phyloP scores from a whole-genome alignment of 2,797 vertebrate species.

The Anableps anableps region DNA sequence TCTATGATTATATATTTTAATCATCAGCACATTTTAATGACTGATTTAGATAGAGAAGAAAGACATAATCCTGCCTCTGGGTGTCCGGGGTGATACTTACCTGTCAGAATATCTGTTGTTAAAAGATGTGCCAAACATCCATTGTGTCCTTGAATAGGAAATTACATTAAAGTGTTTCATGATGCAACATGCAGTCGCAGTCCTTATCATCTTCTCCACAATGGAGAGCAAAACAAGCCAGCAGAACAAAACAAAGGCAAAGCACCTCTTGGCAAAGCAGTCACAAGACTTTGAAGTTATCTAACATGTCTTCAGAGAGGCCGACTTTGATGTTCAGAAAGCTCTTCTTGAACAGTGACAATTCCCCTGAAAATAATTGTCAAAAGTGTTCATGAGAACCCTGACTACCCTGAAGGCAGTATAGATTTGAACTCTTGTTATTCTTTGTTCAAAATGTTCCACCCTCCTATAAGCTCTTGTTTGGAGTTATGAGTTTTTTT shows the following conservation, averaged over 20 bases:
- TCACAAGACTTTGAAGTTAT: constrained; percentile 79
- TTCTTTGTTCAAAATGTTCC: constrained; percentile 44
- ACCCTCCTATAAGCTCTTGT: constrained; percentile 43
- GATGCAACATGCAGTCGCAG: constrained; percentile 62
- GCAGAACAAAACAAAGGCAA: constrained; percentile 68
- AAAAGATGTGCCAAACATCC: constrained; percentile 35
- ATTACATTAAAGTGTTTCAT: constrained; percentile 54
- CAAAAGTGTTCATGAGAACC: constrained; percentile 60
- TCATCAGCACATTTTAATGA: not conserved
- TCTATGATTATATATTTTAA: not conserved
- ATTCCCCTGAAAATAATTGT: constrained; percentile 76
- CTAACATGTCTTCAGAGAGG: constrained; percentile 75
- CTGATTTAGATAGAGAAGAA: not conserved
- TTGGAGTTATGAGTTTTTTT: constrained; percentile 18
- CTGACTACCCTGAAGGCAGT: constrained; percentile 61
- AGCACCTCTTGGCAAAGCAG: constrained; percentile 73
- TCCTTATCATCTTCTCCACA: constrained; percentile 59
- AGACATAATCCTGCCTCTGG: too few relatives aligned
- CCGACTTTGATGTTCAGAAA: constrained; percentile 77
- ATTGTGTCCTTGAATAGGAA: constrained; percentile 45
- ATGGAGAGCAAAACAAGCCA: constrained; percentile 65
- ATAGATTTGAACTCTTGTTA: constrained; percentile 51
- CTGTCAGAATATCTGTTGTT: constrained; percentile 27
- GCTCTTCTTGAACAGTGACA: constrained; percentile 70
- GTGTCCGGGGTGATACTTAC: not conserved